Conservation (phyloP, 2,888 invertebrate genomes). For the Eulithis testata region DNA sequence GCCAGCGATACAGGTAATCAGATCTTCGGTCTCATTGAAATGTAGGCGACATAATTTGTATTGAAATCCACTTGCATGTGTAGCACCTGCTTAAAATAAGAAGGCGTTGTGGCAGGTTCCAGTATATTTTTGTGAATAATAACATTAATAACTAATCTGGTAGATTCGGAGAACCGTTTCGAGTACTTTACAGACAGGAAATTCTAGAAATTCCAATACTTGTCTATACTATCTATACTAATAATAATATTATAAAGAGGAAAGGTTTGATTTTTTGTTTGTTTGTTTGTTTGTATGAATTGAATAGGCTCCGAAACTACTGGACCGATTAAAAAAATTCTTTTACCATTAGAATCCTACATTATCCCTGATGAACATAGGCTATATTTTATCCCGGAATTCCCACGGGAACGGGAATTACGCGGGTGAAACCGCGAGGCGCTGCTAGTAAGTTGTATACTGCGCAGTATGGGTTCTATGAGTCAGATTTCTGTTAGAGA, state of each 20-base stretch:
- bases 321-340: too few species aligned
- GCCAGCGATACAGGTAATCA: slow-evolving; percentile 16
- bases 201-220: slow-evolving; percentile 21
- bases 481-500: slow-evolving; percentile 50
- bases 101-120: background rate
- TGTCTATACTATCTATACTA: too few species aligned
- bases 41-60: background rate
- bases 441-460: slow-evolving; percentile 36
- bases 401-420: too few species aligned
- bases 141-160: background rate
- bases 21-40: slow-evolving; percentile 18
- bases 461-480: slow-evolving; percentile 38
- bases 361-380: too few species aligned
- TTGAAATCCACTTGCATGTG: slow-evolving; percentile 4
- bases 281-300: too few species aligned
- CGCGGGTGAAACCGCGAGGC: too few species aligned
- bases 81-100: slow-evolving; percentile 1
- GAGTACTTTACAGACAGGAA: slow-evolving; percentile 5
- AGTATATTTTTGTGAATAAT: slow-evolving; percentile 3
- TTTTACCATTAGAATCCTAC: too few species aligned
- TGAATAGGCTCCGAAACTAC: too few species aligned
- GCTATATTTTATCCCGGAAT: too few species aligned
- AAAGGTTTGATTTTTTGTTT: too few species aligned
- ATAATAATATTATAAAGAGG: too few species aligned
- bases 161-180: background rate